Conservation (phyloP, 2,113 vertebrate genomes). For the rat (Rattus norvegicus) region GRCr8 NC_086029.1:53782001-53782500, state of each 20-base stretch:
- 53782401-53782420: not conserved
- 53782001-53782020: too few relatives aligned
- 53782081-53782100: too few relatives aligned
- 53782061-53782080: not conserved
- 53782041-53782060: too few relatives aligned
- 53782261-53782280: not conserved
- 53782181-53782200: not conserved
- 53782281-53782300: not conserved
- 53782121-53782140: too few relatives aligned
- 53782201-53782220: not conserved
- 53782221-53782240: not conserved
- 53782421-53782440: not conserved
- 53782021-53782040: too few relatives aligned
- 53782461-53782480: slow-evolving; percentile 14
- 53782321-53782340: not conserved
- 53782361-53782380: not conserved
- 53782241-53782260: not conserved
- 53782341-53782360: not conserved
- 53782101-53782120: too few relatives aligned
- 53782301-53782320: slow-evolving; percentile 26
- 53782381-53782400: slow-evolving; percentile 16
- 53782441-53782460: not conserved
- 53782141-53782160: not conserved
- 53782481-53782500: slow-evolving; percentile 10
- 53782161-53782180: not conserved